phyloP scores from a whole-genome alignment of 2,888 invertebrate species.

The Tipula unca region DNA sequence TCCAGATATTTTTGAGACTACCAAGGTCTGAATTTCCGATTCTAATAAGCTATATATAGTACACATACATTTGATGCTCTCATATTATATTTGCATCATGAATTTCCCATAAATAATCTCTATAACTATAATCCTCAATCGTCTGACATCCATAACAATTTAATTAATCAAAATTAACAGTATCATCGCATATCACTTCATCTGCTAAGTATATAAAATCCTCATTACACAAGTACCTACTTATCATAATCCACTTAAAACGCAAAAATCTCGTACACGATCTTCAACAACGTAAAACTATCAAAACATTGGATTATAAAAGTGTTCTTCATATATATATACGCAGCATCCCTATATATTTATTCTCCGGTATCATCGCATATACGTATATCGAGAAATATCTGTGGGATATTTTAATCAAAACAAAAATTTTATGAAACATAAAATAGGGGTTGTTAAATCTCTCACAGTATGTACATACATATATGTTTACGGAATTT shows the following conservation, averaged over 20 bases:
- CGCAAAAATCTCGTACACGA: neutral
- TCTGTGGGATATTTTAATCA: slow-evolving; percentile 14
- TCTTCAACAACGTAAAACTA: neutral
- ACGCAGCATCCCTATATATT: neutral
- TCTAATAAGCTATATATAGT: too few relatives aligned
- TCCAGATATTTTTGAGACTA: too few relatives aligned
- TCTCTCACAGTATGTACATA: neutral
- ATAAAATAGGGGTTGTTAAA: neutral
- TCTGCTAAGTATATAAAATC: neutral
- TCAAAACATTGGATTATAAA: neutral
- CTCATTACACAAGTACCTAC: neutral
- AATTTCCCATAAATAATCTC: neutral
- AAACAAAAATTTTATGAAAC: neutral
- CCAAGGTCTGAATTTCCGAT: too few relatives aligned
- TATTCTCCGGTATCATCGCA: neutral
- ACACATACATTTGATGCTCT: too few relatives aligned
- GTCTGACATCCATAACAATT: neutral
- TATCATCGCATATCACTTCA: neutral
- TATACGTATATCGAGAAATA: neutral
- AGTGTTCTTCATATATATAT: neutral
- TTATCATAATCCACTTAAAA: neutral
- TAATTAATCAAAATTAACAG: neutral
- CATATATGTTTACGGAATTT: neutral
- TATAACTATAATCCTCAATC: neutral
- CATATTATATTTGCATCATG: too few relatives aligned